Evolutionary conservation across 2,888 invertebrate species (phyloP).

Genomic region (Steromphala cineraria): DNA sequence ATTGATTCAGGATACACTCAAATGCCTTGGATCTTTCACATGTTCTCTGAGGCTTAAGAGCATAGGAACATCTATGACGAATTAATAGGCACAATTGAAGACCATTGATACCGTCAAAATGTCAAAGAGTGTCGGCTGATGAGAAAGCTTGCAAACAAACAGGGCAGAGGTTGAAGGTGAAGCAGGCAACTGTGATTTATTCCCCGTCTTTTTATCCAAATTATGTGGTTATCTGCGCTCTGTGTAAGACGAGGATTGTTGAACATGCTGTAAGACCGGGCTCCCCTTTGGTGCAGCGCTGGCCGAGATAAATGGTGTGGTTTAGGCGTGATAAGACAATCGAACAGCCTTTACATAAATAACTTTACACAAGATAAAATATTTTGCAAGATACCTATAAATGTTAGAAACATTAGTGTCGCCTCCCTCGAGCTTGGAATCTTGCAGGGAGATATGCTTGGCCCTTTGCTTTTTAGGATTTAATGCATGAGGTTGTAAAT

Average conservation of each 20-base stretch:
- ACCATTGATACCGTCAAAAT: background rate
- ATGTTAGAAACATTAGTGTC: background rate
- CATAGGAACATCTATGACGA: background rate
- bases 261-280: background rate
- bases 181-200: background rate
- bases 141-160: background rate
- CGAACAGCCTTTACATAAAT: constrained; percentile 6
- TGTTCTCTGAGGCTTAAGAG: background rate
- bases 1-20: background rate
- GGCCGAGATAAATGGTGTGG: background rate
- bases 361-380: constrained; percentile 8
- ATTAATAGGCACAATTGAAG: background rate
- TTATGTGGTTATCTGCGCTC: background rate
- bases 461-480: background rate
- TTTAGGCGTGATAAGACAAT: background rate
- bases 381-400: background rate
- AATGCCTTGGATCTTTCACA: no score
- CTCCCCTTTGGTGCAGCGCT: background rate
- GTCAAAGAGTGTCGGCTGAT: background rate
- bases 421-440: background rate
- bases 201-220: background rate
- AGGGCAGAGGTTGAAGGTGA: background rate
- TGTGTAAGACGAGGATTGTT: background rate
- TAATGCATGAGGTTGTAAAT: no score
- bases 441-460: background rate